Conservation (phyloP, 2,113 vertebrate genomes). For the Cynocephalus volans region DNA sequence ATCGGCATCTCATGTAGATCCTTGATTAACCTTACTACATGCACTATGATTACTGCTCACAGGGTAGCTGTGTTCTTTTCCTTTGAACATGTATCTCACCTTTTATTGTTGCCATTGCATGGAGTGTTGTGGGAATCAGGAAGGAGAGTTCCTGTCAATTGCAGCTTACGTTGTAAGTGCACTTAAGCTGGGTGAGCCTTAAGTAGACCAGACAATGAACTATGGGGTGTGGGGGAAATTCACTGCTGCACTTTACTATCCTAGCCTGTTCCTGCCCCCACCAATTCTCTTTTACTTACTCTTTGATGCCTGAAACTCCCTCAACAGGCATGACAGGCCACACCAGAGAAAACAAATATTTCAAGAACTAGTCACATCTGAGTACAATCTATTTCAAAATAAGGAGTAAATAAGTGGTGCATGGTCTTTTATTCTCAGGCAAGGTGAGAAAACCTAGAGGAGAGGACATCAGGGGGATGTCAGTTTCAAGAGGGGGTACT, state of each 20-base stretch:
- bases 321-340: not conserved
- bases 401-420: not conserved
- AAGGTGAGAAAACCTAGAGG: not conserved
- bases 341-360: not conserved
- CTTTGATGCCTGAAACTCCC: not conserved
- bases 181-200: not conserved
- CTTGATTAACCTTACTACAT: not conserved
- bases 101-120: not conserved
- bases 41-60: not conserved
- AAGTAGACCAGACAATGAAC: not conserved
- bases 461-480: not conserved
- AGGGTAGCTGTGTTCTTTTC: not conserved
- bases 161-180: not conserved
- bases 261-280: not conserved
- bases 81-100: not conserved
- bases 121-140: not conserved
- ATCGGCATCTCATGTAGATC: not conserved
- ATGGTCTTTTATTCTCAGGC: not conserved
- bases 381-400: not conserved
- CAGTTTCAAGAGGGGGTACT: not conserved
- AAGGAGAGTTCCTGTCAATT: not conserved
- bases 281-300: not conserved
- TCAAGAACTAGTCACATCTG: not conserved
- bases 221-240: not conserved
- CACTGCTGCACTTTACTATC: not conserved